These are phyloP conservation scores for Osmoderma eremita DNA, from an alignment of 2,888 invertebrate species.

Conservation along the genomic window DNA sequence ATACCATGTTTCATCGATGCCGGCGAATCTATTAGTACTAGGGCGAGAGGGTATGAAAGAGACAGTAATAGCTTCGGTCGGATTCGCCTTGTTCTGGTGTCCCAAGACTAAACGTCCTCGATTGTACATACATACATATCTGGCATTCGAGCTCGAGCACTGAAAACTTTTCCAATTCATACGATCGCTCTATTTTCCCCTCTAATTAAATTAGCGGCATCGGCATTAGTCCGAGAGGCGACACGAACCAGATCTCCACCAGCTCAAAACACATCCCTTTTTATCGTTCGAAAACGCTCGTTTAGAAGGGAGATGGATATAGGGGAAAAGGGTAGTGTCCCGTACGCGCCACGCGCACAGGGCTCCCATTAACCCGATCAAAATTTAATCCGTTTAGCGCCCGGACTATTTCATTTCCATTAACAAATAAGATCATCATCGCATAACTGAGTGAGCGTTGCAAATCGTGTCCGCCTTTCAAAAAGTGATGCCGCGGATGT, in stretches of 20 bases:
- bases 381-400: slow-evolving; percentile 55
- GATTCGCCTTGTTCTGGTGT: too few relatives aligned
- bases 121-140: neutral
- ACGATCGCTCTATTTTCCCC: slow-evolving; percentile 27
- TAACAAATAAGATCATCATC: slow-evolving; percentile 54
- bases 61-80: too few relatives aligned
- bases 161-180: slow-evolving; percentile 31
- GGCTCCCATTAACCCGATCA: slow-evolving; percentile 54
- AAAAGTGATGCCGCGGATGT: neutral
- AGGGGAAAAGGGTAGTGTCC: neutral
- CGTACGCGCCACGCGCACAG: neutral
- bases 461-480: slow-evolving; percentile 43
- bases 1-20: too few relatives aligned
- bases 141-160: neutral
- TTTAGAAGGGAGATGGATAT: slow-evolving; percentile 1
- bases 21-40: too few relatives aligned
- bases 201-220: slow-evolving; percentile 38
- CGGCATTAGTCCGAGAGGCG: slow-evolving; percentile 8
- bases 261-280: neutral
- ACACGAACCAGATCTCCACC: slow-evolving; percentile 8
- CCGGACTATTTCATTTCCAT: slow-evolving; percentile 56
- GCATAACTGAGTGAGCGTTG: slow-evolving; percentile 43
- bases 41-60: too few relatives aligned
- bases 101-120: too few relatives aligned
- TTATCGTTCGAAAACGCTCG: neutral